Conservation (phyloP, 2,113 vertebrate genomes). For the Tetraodon nigroviridis region DNA sequence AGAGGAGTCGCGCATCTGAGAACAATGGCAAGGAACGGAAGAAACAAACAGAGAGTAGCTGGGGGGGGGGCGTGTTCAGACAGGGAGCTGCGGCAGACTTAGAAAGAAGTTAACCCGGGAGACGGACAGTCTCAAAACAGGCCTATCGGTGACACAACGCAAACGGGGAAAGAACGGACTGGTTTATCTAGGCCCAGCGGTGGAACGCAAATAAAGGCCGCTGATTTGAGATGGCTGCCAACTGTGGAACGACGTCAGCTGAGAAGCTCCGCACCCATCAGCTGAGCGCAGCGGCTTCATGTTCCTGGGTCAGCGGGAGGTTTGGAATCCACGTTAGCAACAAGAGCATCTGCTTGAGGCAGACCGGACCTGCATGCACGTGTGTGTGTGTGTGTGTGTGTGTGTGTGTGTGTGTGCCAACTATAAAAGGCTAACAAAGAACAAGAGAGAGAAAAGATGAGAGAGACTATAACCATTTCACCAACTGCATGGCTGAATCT, state of each 20-base stretch:
- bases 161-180: too few species aligned
- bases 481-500: constrained; percentile 50
- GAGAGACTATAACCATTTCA: constrained; percentile 33
- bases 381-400: neutral
- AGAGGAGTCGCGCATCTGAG: constrained; percentile 46
- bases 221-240: too few species aligned
- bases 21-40: constrained; percentile 37
- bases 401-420: neutral
- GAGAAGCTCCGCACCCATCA: neutral
- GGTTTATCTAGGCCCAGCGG: too few species aligned
- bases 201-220: too few species aligned
- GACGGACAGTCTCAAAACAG: too few species aligned
- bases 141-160: too few species aligned
- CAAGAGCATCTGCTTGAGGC: neutral
- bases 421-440: neutral
- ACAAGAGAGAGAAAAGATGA: neutral
- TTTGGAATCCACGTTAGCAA: too few species aligned
- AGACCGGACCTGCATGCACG: constrained; percentile 11
- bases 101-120: neutral
- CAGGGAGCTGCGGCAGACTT: neutral
- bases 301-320: neutral
- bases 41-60: neutral
- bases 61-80: neutral
- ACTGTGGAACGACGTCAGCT: too few species aligned
- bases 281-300: constrained; percentile 4